Evolutionary conservation across 2,113 vertebrate genomes (phyloP), one percentile per base, ranked within the genome.

Genomic region (Erpornis zantholeuca): DNA sequence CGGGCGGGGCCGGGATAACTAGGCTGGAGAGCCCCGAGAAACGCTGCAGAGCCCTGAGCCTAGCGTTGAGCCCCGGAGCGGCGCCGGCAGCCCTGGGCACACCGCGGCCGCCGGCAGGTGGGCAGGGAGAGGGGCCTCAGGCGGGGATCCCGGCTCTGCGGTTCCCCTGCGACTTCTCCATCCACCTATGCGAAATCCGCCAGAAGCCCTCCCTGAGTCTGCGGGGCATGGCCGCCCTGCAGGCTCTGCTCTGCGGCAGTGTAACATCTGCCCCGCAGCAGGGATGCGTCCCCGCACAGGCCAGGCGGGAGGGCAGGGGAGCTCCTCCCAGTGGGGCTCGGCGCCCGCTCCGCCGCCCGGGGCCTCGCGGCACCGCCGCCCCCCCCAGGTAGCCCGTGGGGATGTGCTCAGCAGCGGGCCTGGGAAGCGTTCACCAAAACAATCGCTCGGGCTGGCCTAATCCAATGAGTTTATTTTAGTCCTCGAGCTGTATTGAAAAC

Each of bases 381-480:
- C 23, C 35, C 40, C 87, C 50, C 84, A 91, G 88, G 88, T 92
- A 94, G 86, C 86, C 83, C 86, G 68, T 35, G 78, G 83, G 83
- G 83, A 44, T 94, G 69, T 36, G 69, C 66, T 91, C 45, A 57
- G 87, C 85, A 66, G 75, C 68, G 42, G 45, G 70, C 63, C 88
- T 81, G 94, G 90, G 88, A 92, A 92, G 75, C 54, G 33, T 50
- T 89, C 94, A 76, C 54, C 82, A 82, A 83, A 92, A 94, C 93
- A 96, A 79, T 75, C 81, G n/a, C 61, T 60, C 28, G 1, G 50
- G 70, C 93, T 63, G 92, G 45, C 82, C 85, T 82, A 50, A 66
- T 63, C 38, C 90, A 6, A 73, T 21, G 87, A 57, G 89, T 94
- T 97, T 95, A 90, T 95, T 96, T 96, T 94, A 90, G 79, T 96